Evolutionary conservation across 2,888 invertebrate species (phyloP), one percentile per base, ranked within the genome.

Genomic region (Tiphia femorata): DNA sequence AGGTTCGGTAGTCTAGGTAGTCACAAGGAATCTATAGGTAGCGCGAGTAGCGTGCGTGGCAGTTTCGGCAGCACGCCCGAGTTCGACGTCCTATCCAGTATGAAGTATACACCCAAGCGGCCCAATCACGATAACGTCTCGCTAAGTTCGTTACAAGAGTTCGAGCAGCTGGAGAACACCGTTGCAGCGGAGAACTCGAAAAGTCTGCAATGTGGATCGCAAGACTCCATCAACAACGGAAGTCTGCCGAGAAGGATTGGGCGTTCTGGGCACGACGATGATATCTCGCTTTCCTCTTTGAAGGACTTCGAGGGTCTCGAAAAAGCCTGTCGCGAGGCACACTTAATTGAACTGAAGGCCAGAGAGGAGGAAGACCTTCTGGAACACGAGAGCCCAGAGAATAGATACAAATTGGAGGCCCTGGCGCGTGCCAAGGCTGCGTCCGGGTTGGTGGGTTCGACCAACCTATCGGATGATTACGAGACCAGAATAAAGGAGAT

Each of bases 221-320:
- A 95, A 76, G 96, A 95, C 81, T 95, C 95, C 0, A 86, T 92
- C 2, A 90, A 89, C 73, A 93, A 94, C 76, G 93, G 93, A 5
- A 94, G 94, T 71, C 88, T 93, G 56, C 91, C 92, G n/a, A 87
- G 89, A 49, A 86, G 92, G 48, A 84, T 90, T 6, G 89, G 91
- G 67, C 91, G 90, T 74, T 92, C 90, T 75, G 89, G 89, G 2
- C 91, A 91, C 81, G 92, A 92, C 0, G 96, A 96, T 81, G 95
- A 96, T 77, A 87, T 95, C 38, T 95, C 95, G 1, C 85, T 93
- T 21, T 93, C 92, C 5, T 96, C 96, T 35, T 85, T 97, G 17
- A 94, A 94, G 81, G 97, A 97, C 81, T 97, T 97, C 81, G 97
- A 97, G 86, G 93, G 94, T 0, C 83, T 97, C 1, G 97, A 97